Percentiles rank a stretch among this genome's conserved stretches.
phyloP scores from a whole-genome alignment of 2,113 vertebrate species.

The Alectura lathami region DNA sequence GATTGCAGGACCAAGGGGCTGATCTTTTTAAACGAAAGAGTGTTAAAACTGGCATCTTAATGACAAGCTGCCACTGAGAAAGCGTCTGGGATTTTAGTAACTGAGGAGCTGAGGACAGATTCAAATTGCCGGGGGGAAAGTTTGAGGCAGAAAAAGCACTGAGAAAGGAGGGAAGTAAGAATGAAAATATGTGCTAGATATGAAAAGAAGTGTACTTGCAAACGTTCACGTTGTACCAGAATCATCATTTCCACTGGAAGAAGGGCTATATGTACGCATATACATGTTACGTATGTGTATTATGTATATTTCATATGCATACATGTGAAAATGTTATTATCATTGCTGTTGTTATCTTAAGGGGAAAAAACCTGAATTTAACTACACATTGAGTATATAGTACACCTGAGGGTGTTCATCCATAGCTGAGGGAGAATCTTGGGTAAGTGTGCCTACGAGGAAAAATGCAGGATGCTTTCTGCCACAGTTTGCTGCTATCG shows the following conservation, averaged over 20 bases:
- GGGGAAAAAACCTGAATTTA: neutral
- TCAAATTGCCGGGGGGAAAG: slow-evolving; percentile 49
- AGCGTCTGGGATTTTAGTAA: slow-evolving; percentile 50
- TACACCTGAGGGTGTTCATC: neutral
- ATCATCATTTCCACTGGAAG: neutral
- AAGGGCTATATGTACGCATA: neutral
- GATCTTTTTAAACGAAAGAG: slow-evolving; percentile 50
- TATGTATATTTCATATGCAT: too few relatives aligned
- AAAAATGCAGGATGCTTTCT: neutral
- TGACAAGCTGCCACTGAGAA: slow-evolving; percentile 56
- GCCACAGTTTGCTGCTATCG: neutral
- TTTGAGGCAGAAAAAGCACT: slow-evolving; percentile 46
- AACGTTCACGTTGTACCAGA: neutral
- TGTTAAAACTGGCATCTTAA: slow-evolving; percentile 58
- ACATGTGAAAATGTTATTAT: neutral
- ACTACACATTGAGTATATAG: neutral
- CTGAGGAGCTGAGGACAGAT: slow-evolving; percentile 52
- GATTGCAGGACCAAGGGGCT: slow-evolving; percentile 22
- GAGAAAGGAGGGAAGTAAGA: slow-evolving; percentile 13
- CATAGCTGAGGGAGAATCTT: neutral
- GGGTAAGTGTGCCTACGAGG: neutral
- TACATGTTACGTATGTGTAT: neutral
- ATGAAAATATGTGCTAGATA: neutral
- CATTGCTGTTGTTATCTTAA: neutral
- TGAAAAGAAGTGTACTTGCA: neutral